Base-by-base conservation (phyloP, 2,113 vertebrate genomes). In the Abramis brama region DNA sequence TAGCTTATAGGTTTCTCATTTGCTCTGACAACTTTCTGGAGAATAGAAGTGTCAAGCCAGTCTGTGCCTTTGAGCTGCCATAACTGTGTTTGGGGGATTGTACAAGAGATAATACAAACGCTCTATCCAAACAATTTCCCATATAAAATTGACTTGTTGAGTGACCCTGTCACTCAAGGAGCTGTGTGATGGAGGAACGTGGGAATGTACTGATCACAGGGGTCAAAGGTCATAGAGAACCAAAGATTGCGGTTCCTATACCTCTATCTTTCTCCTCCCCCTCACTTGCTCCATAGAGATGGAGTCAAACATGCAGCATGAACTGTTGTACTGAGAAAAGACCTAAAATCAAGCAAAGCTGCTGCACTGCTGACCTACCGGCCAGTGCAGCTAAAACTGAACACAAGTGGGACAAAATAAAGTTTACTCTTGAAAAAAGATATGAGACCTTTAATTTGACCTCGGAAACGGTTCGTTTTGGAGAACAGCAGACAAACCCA, bases 1-100 rank as follows among this genome's bases (percentile, higher is more conserved):
- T 57, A 59, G 52, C 30, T 59, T 79, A 59, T n/a, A 59, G 52
- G 78, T 62, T 79, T 79, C 77, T 60, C 77, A 60, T 79, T 79
- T 79, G 55, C 33, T 59, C 55, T 60, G 77, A 79, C 55, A 79
- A n/a, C 21, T 43, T 79, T 60, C 77, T 45, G n/a, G 39, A 80
- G 57, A 80, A 62, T 13, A 25, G 57, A 80, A 17, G 19, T 25
- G 57, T 80, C 59, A 30, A 27, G 59, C 25, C 45, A 80, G 47
- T 64, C 79, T 80, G 62, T 27, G 59, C 39, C 79, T 47, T 47
- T 80, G 39, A 80, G 79, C 79, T 64, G 59, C 66, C 79, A 64
- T 62, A 19, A 17, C 36, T 19, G 36, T 0, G 5, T 39, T 79
- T 36, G 33, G 57, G 55, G 57, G 36, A 80, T 47, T 45, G 4